phyloP scores from a whole-genome alignment of 2,888 invertebrate genomes.

The Hydroisotoma schaefferi region DNA sequence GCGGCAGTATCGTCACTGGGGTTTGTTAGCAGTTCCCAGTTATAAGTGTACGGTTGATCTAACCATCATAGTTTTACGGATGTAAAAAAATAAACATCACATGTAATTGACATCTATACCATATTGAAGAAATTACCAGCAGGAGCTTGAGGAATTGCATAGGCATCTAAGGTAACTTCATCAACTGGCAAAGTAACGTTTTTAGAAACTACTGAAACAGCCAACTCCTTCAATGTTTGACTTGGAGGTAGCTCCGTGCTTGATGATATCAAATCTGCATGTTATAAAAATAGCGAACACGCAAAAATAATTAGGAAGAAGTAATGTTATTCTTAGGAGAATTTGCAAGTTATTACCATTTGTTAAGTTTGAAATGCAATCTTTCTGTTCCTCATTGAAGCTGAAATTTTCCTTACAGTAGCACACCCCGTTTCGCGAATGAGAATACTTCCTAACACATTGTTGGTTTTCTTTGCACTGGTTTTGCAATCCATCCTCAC shows the following conservation, averaged over 20 bases:
- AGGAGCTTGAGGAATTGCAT: constrained; percentile 71
- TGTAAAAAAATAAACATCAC: not conserved
- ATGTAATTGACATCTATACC: not conserved
- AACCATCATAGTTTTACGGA: constrained; percentile 6
- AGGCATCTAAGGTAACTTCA: constrained; percentile 77
- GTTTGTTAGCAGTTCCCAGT: constrained; percentile 81
- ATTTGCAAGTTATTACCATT: constrained; percentile 1
- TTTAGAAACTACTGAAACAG: constrained; percentile 72
- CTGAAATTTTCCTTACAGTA: constrained; percentile 65
- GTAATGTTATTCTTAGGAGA: no score
- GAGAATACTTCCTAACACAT: constrained; percentile 60
- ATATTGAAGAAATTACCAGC: constrained; percentile 54
- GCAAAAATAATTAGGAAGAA: no score
- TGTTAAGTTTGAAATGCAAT: not conserved
- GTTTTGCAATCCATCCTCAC: constrained; percentile 59
- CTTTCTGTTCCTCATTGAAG: constrained; percentile 52
- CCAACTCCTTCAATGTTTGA: constrained; percentile 4
- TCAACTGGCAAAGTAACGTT: constrained; percentile 77
- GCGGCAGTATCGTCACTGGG: constrained; percentile 72
- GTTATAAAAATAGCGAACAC: no score
- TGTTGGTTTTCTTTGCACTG: constrained; percentile 68
- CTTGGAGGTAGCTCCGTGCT: not conserved
- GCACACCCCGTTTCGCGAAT: constrained; percentile 67
- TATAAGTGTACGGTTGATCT: constrained; percentile 75
- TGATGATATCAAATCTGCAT: constrained; percentile 51